Evolutionary conservation across 2,888 invertebrate genomes (phyloP).

Genomic region (Brachynemurus nebulosus): DNA sequence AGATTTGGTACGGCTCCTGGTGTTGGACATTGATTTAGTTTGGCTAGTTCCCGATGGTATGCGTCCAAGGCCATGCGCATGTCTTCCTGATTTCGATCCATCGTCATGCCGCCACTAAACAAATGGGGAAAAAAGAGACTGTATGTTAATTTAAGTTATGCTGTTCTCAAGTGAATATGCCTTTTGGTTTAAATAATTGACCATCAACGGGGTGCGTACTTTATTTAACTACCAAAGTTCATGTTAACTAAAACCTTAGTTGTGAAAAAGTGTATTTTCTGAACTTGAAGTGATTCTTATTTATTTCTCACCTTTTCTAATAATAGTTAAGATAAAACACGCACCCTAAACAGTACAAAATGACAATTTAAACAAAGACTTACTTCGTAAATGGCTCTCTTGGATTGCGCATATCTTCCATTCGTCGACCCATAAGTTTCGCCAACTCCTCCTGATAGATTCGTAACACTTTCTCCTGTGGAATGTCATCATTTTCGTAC

Average conservation of each 20-base stretch:
- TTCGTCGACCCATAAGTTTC: constrained; percentile 73
- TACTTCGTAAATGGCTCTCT: constrained; percentile 71
- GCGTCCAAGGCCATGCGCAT: constrained; percentile 81
- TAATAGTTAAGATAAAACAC: no score
- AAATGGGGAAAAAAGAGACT: constrained; percentile 75
- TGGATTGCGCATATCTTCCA: constrained; percentile 59
- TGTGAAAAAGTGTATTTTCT: no score
- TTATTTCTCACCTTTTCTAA: no score
- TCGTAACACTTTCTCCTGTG: constrained; percentile 88
- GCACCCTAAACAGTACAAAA: no score
- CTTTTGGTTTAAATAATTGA: no score
- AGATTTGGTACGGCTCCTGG: constrained; percentile 37
- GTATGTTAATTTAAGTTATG: constrained; percentile 43
- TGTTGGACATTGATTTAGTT: constrained; percentile 49
- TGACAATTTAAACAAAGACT: no score
- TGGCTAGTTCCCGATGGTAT: constrained; percentile 85
- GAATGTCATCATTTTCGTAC: constrained; percentile 87
- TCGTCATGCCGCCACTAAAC: constrained; percentile 54
- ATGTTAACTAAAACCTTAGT: no score
- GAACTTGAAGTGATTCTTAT: no score
- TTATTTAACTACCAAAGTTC: no score
- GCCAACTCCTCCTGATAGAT: constrained; percentile 92
- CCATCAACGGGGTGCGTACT: no score
- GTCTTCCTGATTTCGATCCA: constrained; percentile 66
- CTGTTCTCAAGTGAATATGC: constrained; percentile 35